Conservation (phyloP, 1,140 invertebrate genomes). For the Harpegnathos saltator region DNA sequence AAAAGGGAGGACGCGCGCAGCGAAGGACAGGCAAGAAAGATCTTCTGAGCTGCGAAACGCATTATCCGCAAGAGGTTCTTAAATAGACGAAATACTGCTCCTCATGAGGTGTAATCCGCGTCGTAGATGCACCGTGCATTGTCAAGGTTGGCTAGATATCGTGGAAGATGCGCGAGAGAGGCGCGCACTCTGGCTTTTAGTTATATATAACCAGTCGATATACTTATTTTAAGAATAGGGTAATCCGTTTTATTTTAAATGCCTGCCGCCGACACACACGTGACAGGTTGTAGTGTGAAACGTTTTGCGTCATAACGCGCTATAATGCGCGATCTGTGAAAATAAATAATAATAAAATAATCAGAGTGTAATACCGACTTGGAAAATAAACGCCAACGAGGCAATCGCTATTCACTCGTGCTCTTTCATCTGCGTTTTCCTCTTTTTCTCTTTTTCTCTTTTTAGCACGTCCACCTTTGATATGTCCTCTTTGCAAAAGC, state of each 20-base stretch:
- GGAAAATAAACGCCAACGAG: no score
- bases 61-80: neutral
- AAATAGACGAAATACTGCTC: neutral
- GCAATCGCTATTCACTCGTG: no score
- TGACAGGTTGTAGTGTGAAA: neutral
- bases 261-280: neutral
- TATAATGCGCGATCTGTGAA: neutral
- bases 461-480: no score
- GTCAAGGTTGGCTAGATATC: neutral
- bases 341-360: neutral
- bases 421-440: no score
- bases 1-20: neutral
- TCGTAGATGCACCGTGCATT: neutral
- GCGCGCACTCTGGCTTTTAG: neutral
- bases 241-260: conserved; percentile 31
- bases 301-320: neutral
- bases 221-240: conserved; percentile 32
- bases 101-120: neutral
- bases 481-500: no score
- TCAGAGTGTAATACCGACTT: no score
- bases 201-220: conserved; percentile 9
- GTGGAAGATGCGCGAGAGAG: neutral
- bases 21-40: neutral
- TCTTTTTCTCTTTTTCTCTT: no score
- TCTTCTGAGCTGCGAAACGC: conserved; percentile 6